Base-by-base conservation (phyloP, 2,113 vertebrate species). In the Progne subis region DNA sequence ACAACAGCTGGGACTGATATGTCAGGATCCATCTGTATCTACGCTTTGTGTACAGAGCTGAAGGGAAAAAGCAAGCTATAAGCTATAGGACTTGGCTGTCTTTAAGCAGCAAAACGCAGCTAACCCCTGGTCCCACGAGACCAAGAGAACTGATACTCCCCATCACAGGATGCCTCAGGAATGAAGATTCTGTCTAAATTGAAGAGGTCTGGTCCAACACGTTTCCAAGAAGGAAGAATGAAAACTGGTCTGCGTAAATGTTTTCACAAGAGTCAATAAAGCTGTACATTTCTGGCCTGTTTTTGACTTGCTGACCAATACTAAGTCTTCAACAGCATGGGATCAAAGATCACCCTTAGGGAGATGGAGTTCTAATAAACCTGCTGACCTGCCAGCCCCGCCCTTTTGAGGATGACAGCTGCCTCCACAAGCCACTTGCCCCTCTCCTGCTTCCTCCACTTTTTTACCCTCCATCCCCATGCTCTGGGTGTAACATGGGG, bases 1-100 rank as follows among this genome's bases (percentile, higher is more conserved):
- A 44, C 32, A 71, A 68, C 77, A 91, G 64, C 87, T 96, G 87
- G 56, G 78, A 78, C 39, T 47, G n/a, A 34, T 71, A 29, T 52
- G 56, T 59, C 39, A 82, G 78, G 89, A 84, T 34, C 28, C 84
- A 84, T 91, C 29, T 89, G 78, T 68, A 39, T 70, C 56, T 89
- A 74, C 49, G 76, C 32, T 82, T 82, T 84, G 52, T 79, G 29
- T 41, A 63, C 25, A 56, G 60, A 89, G 26, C 60, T 82, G 39
- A 89, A 56, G 81, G 56, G 34, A 47, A 89, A 91, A 91, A 81
- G 11, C 2, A 13, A 95, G 44, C 74, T 92, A 82, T 56, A 13
- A 95, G 44, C 74, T 92, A 82, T 56, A 95, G 34, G 61, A 89
- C 49, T 94, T 94, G 96, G 81, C 90, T 89, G 67, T 44, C 70